Base-by-base conservation (phyloP, 1,140 invertebrate genomes). In the Drosophila yakuba region DNA sequence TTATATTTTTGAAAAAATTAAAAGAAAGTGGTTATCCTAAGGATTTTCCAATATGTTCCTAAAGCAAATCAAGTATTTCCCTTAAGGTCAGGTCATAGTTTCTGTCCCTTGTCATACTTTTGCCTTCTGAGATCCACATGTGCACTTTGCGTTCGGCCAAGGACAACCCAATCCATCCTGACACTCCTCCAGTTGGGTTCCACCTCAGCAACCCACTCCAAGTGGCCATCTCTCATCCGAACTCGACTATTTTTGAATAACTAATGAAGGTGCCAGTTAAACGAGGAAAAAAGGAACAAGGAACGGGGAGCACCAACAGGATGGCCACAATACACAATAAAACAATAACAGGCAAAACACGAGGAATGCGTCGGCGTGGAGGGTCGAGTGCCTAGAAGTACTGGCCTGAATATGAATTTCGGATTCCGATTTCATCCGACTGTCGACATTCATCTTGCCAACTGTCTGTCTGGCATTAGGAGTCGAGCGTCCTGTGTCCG, bases 391-490 rank as follows among this genome's bases (percentile, higher is more conserved):
- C 44, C 71, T 47, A 73, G 60, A 62, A 62, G 57, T 39, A 76
- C 79, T 69, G 83, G 83, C 72, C 83, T 86, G 83, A 86, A 86
- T 86, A 86, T 86, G 83, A 86, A 88, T 88, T 86, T 86, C 61
- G 79, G 81, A 86, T 88, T 88, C 61, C 67, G 81, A 84, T 84
- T 81, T 74, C 83, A 64, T 77, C 76, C 68, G 74, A 88, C 84
- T 88, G 84, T 88, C 83, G 84, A 83, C 84, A 88, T 88, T 89
- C 84, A 88, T 88, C 83, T 83, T 88, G 76, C 38, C 79, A 88
- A 88, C 75, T 82, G 78, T 86, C 78, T 83, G 82, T 86, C 80
- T 71, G 77, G 78, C 82, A 84, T 80, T 83, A 83, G 80, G 61
- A 73, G 66, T 38, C 36, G 43, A 64, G 71, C 48, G 55, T 45